Conservation (phyloP, 2,797 vertebrate species). For the Denticeps clupeoides region DNA sequence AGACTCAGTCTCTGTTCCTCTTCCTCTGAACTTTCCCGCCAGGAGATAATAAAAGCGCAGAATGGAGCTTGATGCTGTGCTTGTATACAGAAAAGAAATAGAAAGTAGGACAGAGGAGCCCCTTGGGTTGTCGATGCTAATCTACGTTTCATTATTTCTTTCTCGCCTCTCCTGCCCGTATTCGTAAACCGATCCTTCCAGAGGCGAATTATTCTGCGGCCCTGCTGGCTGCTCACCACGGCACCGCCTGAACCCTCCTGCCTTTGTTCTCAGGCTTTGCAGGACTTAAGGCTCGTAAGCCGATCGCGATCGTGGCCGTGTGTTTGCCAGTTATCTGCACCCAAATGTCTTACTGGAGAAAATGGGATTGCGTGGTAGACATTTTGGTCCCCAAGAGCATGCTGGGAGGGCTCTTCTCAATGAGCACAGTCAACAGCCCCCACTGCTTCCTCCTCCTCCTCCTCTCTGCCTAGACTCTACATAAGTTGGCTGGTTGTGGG, state of each 20-base stretch:
- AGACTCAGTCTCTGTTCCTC: neutral
- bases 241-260: too few relatives aligned
- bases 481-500: too few relatives aligned
- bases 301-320: neutral
- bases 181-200: conserved; percentile 60
- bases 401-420: conserved; percentile 53
- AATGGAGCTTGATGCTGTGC: too few relatives aligned
- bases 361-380: conserved; percentile 6
- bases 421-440: conserved; percentile 41
- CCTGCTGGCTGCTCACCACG: conserved; percentile 24
- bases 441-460: conserved; percentile 16
- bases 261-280: too few relatives aligned
- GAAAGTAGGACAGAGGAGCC: conserved; percentile 60
- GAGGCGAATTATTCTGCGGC: conserved; percentile 45
- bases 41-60: conserved; percentile 21
- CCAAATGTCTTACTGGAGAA: neutral
- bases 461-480: too few relatives aligned
- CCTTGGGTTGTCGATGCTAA: conserved; percentile 52
- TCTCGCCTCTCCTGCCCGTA: conserved; percentile 34
- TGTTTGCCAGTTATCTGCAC: neutral
- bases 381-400: conserved; percentile 37
- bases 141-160: conserved; percentile 62
- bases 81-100: conserved; percentile 42
- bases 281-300: neutral
- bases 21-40: conserved; percentile 34